Conservation (phyloP, 2,113 vertebrate species). For the Calyptommatus sinebrachiatus region DNA sequence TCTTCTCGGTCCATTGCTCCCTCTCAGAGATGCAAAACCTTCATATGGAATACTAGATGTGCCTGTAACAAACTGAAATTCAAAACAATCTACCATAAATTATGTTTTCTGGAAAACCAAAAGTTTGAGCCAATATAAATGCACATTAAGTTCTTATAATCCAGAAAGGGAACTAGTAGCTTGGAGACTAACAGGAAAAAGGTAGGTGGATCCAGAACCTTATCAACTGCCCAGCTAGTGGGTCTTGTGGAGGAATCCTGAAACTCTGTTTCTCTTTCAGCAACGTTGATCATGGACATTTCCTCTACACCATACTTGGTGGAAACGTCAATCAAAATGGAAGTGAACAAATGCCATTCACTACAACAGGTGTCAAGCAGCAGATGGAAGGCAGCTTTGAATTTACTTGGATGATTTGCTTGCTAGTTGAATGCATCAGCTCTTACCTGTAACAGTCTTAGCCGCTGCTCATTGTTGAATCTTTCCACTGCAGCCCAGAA, state of each 20-base stretch:
- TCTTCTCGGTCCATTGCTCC: conserved; percentile 92
- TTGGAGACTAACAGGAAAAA: background rate
- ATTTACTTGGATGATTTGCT: background rate
- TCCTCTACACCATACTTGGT: no score
- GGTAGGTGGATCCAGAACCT: no score
- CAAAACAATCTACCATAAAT: conserved; percentile 20
- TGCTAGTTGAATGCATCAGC: background rate
- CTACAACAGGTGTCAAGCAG: background rate
- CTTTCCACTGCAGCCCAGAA: conserved; percentile 98
- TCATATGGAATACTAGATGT: conserved; percentile 97
- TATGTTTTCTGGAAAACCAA: background rate
- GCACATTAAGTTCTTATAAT: no score
- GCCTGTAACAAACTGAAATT: conserved; percentile 91
- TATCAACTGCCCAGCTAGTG: no score
- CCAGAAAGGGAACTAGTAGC: background rate
- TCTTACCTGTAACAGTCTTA: conserved; percentile 92
- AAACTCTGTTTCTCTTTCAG: background rate
- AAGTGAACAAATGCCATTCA: no score
- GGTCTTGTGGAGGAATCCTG: no score
- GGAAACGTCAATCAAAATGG: background rate
- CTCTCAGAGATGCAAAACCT: conserved; percentile 92
- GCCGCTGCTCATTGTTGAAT: conserved; percentile 98
- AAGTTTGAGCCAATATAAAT: background rate
- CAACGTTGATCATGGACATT: background rate
- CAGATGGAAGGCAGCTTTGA: background rate